Evolutionary conservation across 2,888 invertebrate genomes (phyloP), one percentile per base, ranked within the genome.

Genomic region (Sesia apiformis): DNA sequence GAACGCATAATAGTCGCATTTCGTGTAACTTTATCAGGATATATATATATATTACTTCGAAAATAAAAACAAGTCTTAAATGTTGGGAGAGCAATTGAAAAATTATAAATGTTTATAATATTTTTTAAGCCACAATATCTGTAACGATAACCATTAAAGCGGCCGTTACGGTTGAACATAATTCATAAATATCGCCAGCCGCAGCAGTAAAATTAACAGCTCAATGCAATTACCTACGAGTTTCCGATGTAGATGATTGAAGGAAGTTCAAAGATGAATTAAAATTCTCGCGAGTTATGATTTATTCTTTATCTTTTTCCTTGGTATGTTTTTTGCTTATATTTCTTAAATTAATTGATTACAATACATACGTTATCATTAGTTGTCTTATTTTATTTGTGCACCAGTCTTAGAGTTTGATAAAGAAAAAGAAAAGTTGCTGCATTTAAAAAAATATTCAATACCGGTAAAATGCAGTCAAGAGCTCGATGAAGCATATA

Each of bases 171-270:
- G 62, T 59, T 55, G 58, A 55, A 55, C 55, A 38, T 8, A 63
- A 69, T 70, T 72, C 70, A 68, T 74, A 73, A 74, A 68, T 63
- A 63, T 8, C 50, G 38, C 61, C 57, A 62, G 72, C 69, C 69
- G 61, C 68, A 63, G 65, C 62, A 66, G 69, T 80, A 74, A 80
- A 81, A 70, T 78, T 74, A 75, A 78, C 70, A 67, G 67, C 70
- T 60, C 58, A 8, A 7, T 46, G 46, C 23, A 8, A 8, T 46
- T 8, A n/a, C n/a, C n/a, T n/a, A 46, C 46, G 46, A 46, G 8
- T 46, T 46, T 8, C 23, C 46, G 46, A 46, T 46, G 46, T 46
- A 46, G 5, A 8, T 7, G 46, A 46, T 46, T 23, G 46, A 46
- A 8, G n/a, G 46, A 46, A 23, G 23, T 23, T 23, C 23, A 23